These are phyloP conservation scores for Tilapia sparmanii DNA, from an alignment of 2,113 vertebrate species.

Conservation along the genomic window DNA sequence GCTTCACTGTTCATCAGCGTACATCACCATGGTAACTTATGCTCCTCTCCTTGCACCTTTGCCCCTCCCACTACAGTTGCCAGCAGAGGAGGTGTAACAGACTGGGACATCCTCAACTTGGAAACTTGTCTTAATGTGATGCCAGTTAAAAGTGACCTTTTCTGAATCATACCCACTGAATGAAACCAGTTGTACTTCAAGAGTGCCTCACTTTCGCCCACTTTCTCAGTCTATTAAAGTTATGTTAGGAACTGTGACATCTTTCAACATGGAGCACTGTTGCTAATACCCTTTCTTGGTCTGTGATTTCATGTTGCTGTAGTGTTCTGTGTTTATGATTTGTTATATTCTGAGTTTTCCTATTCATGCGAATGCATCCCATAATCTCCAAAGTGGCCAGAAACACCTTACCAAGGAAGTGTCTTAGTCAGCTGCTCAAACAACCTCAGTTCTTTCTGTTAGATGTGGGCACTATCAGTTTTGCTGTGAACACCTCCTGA, in stretches of 20 bases:
- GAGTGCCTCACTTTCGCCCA: rapidly evolving
- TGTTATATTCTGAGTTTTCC: not conserved
- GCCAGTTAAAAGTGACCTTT: not conserved
- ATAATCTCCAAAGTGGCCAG: not conserved
- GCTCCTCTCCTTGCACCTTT: rapidly evolving
- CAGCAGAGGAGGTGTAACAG: not conserved
- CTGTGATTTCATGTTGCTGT: not conserved
- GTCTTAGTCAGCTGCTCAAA: not conserved
- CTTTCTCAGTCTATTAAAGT: not conserved
- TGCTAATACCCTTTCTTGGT: not conserved
- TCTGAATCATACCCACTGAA: not conserved
- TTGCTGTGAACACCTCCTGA: not conserved
- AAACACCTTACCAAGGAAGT: not conserved
- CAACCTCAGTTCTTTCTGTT: not conserved
- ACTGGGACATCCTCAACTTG: rapidly evolving
- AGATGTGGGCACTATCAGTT: not conserved
- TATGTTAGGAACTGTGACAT: not conserved
- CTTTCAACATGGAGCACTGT: not conserved
- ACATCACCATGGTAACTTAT: not conserved
- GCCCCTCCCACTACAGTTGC: not conserved
- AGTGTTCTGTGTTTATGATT: not conserved
- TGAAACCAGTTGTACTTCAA: not conserved
- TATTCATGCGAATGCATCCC: not conserved
- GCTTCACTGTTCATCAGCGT: not conserved
- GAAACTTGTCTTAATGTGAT: not conserved